Base-by-base conservation (phyloP, 2,888 invertebrate genomes). In the Drosophila ustulata region DNA sequence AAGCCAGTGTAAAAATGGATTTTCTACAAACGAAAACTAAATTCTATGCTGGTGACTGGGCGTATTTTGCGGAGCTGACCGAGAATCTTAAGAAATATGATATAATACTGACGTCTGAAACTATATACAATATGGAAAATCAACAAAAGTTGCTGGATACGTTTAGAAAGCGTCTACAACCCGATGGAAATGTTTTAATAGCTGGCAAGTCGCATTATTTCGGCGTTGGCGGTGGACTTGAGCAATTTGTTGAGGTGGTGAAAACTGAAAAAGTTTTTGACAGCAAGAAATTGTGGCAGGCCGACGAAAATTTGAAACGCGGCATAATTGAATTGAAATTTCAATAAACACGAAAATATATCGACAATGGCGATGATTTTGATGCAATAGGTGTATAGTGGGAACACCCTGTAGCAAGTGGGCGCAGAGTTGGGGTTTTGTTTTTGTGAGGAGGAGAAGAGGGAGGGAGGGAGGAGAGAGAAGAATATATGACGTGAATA, bases 181-280 rank as follows among this genome's bases (percentile, higher is more conserved):
- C 67, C 0, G 94, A 94, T 76, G 98, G 97, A 43, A 88, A 90
- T 47, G 93, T 94, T 72, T 95, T 95, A 91, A 92, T 99, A 62
- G 98, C 98, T 57, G 98, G 97, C 3, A 99, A 99, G 93, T 95
- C 95, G 11, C 95, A 96, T 92, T 99, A 99, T 92, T 99, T 99
- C 93, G 99, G 99, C 72, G 97, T 98, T 25, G 98, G 98, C 9
- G 99, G 99, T 55, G 96, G 97, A 9, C 93, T n/a, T 43, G 93
- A 95, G 72, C 94, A 96, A 79, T 99, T 98, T 93, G 94, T 96
- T 91, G 91, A 94, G 47, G 91, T 94, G 55, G 82, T 98, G 5
- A 89, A 93, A 65, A 92, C 93, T 51, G 94, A 94, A 84, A 92
- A 93, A 26, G 80, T 91, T 45, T 95, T 97, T 82, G 87, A 93